Conservation (phyloP, 2,888 invertebrate genomes). For the Macrosoma leucophasiata region DNA sequence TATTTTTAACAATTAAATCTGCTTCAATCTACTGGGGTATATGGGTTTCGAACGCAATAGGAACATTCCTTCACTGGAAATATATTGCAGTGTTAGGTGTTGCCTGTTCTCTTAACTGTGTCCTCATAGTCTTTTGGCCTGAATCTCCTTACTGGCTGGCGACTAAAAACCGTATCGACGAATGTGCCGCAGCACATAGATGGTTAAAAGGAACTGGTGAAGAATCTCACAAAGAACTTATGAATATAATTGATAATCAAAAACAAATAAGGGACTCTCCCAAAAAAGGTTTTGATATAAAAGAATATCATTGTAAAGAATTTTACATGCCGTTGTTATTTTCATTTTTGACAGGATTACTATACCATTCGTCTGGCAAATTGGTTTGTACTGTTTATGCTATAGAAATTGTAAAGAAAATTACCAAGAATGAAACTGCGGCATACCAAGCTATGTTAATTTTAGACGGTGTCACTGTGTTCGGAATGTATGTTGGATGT, state of each 20-base stretch:
- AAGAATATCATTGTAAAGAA: conserved; percentile 17
- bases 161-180: conserved; percentile 30
- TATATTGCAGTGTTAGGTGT: conserved; percentile 35
- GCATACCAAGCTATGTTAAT: conserved; percentile 34
- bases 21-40: conserved; percentile 44
- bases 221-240: conserved; percentile 33
- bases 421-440: conserved; percentile 26
- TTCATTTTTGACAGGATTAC: conserved; percentile 27
- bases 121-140: conserved; percentile 31
- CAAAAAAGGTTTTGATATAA: conserved; percentile 17
- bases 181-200: conserved; percentile 30
- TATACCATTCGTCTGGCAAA: conserved; percentile 31
- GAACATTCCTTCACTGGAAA: conserved; percentile 42
- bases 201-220: conserved; percentile 34
- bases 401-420: conserved; percentile 11
- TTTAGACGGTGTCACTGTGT: conserved; percentile 33
- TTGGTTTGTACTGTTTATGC: conserved; percentile 10
- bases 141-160: conserved; percentile 42
- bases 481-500: conserved; percentile 45
- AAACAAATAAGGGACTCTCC: conserved; percentile 28
- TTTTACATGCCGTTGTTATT: conserved; percentile 37
- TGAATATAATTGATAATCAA: conserved; percentile 28
- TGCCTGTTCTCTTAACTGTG: conserved; percentile 26
- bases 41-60: conserved; percentile 43
- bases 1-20: conserved; percentile 42